Conservation (phyloP, 2,797 vertebrate genomes). For the Coccyzus lansbergi region DNA sequence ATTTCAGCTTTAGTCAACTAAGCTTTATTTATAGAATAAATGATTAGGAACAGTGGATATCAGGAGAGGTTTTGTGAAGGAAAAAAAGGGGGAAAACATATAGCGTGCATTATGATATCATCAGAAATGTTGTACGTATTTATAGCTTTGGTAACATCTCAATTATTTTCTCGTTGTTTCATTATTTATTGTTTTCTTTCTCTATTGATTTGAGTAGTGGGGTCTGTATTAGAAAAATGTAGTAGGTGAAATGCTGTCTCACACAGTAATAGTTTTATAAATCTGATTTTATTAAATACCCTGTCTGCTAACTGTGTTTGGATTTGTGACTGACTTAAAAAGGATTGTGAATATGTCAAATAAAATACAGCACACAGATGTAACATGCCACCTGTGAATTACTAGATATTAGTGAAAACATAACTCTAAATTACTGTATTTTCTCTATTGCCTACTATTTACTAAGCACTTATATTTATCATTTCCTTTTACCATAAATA, state of each 20-base stretch:
- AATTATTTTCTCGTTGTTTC: constrained; percentile 21
- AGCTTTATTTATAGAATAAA: constrained; percentile 62
- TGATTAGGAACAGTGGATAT: neutral
- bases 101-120: neutral
- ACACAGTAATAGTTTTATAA: constrained; percentile 43
- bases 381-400: constrained; percentile 61
- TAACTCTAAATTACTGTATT: constrained; percentile 61
- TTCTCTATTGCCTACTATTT: constrained; percentile 25
- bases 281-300: constrained; percentile 55
- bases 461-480: neutral
- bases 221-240: constrained; percentile 20
- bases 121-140: constrained; percentile 4
- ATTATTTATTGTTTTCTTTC: constrained; percentile 22
- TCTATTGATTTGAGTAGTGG: constrained; percentile 9
- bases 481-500: constrained; percentile 49
- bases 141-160: neutral
- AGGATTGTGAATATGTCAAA: constrained; percentile 44
- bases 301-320: constrained; percentile 56
- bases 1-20: constrained; percentile 72
- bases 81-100: neutral
- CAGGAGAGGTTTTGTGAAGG: neutral
- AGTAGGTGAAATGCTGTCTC: constrained; percentile 41
- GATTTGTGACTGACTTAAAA: constrained; percentile 54
- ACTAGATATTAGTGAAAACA: constrained; percentile 49
- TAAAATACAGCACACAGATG: constrained; percentile 35